Evolutionary conservation across 1,140 invertebrate genomes (phyloP), one percentile per base, ranked within the genome.

Genomic region (Antheraea mylitta): DNA sequence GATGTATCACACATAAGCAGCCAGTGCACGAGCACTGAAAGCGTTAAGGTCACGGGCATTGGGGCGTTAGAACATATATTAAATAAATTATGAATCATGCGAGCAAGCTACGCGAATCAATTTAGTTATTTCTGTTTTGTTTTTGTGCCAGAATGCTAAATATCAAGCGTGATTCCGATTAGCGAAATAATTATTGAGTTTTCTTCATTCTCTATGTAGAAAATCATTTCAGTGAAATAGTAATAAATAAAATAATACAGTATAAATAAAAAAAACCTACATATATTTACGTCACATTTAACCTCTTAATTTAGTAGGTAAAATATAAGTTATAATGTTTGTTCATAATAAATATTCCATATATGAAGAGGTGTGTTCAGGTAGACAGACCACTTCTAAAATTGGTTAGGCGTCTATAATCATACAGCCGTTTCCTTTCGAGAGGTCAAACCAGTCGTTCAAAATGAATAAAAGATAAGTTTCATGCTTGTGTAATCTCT

Each of bases 31-130:
- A 59, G 67, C 6, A 70, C 64, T 36, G 22, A 30, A 61, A 61
- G 11, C 38, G 64, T 30, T 65, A 42, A 68, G 67, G 66, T 74
- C 72, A 70, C 22, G 72, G 72, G 58, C 66, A 45, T 18, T 66
- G 42, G 64, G 71, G 53, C 60, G 60, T 72, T 64, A 66, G 58
- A 61, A 48, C 67, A 59, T 62, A 70, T 73, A 70, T 73, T 70
- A 48, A 67, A 71, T 68, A 69, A 72, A 58, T 76, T 64, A 76
- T 76, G 75, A 76, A 61, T 76, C 75, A 73, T 60, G 7, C 45
- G 16, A 13, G 45, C 45, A 13, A 53, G 16, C 45, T 53, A 53
- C 45, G 45, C 45, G 45, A 16, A 53, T 53, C 45, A 6, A 53
- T 13, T 53, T 6, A 53, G 5, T 53, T 53, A 53, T 53, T 53